Evolutionary conservation across 2,113 vertebrate species (phyloP), one percentile per base, ranked within the genome.

Genomic region (Phaethornis superciliosus): DNA sequence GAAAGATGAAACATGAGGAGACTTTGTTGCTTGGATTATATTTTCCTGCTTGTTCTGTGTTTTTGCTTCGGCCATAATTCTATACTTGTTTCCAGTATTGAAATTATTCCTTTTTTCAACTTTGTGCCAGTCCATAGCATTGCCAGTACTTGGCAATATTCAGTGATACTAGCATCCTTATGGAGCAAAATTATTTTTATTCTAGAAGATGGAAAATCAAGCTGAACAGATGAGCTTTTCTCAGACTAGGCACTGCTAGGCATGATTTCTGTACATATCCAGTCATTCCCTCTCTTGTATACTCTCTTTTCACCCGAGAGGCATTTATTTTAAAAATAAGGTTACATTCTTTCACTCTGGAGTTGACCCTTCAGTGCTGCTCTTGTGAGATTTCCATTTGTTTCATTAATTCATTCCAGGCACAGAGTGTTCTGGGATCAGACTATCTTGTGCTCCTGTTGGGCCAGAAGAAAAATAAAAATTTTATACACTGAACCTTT

Each of bases 321-420:
- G n/a, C 79, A 75, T 90, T 93, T 95, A 92, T 96, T 95, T 96
- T 95, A 65, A 87, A 95, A 95, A 79, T 77, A 91, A 94, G 88
- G 85, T 96, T 95, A 88, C 82, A 86, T 93, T 95, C 93, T 87
- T 95, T 78, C 85, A 86, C 80, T 75, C 44, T 95, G 79, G 56
- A 68, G 47, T 84, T 95, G 89, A 94, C 94, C 91, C 93, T 93
- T 88, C 17, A 46, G 64, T 0, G 0, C 56, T 91, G 76, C 85
- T 75, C 82, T 35, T 70, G 65, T 95, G 89, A 89, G 82, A 86
- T 93, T 95, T 87, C 68, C 68, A 32, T 96, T 95, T 95, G 71
- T 79, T 89, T 88, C 85, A 40, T 91, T 91, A 82, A 91, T 68
- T 33, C 85, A 91, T 95, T 91, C 88, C 88, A 95, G 81, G 89